Percentiles rank a stretch among this genome's conserved stretches.
These are phyloP conservation scores for Seira musarum DNA, from an alignment of 2,888 invertebrate genomes.

Conservation along the genomic window DNA sequence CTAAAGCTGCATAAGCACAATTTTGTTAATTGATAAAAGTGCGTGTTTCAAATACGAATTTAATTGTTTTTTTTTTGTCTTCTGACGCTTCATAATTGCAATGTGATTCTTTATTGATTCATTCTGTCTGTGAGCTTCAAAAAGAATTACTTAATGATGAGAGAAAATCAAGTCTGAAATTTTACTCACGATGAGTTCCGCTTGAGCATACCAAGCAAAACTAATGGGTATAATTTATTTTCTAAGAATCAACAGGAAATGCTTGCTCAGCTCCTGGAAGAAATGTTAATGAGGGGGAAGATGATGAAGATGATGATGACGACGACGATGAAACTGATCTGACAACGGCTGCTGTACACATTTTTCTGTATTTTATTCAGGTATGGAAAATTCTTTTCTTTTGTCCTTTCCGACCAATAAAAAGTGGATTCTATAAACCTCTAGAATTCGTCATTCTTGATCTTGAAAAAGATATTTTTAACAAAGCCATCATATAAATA, in stretches of 20 bases:
- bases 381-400: slow-evolving; percentile 71
- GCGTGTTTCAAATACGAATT: too few relatives aligned
- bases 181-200: not conserved
- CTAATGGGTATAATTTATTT: not conserved
- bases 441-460: too few relatives aligned
- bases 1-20: too few relatives aligned
- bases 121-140: not conserved
- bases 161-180: not conserved
- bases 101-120: too few relatives aligned
- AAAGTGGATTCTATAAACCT: too few relatives aligned
- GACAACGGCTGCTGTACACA: slow-evolving; percentile 87
- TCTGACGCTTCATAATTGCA: too few relatives aligned
- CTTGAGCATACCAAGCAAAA: not conserved
- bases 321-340: slow-evolving; percentile 80
- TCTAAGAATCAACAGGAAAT: not conserved
- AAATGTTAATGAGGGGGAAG: slow-evolving; percentile 34
- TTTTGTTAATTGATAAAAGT: too few relatives aligned
- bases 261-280: too few relatives aligned
- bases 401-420: too few relatives aligned
- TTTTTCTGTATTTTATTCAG: slow-evolving; percentile 89
- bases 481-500: too few relatives aligned
- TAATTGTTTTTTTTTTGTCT: too few relatives aligned
- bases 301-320: slow-evolving; percentile 42
- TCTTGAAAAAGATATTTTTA: too few relatives aligned
- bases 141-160: not conserved